Evolutionary conservation across 2,888 invertebrate species (phyloP).

Genomic region (Neocrepidodera transversa): DNA sequence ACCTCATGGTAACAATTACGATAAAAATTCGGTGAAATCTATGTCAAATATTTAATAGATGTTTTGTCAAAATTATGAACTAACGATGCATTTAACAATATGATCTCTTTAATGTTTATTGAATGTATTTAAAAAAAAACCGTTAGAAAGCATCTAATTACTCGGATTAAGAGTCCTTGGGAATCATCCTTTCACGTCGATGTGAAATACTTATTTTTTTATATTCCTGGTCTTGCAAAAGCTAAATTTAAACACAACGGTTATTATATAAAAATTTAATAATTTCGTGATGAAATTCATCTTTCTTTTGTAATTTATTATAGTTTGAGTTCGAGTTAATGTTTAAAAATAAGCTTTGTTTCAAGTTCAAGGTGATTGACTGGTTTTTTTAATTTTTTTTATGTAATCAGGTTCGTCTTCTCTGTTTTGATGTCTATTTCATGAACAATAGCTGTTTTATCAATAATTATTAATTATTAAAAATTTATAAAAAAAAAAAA

Average conservation of each 20-base stretch:
- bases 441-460: not conserved
- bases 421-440: not conserved
- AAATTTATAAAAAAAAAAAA: too few species aligned
- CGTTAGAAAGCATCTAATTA: too few species aligned
- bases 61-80: too few species aligned
- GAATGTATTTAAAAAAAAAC: too few species aligned
- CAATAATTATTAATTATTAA: too few species aligned
- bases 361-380: slow-evolving; percentile 3
- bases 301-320: not conserved
- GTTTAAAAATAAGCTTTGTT: not conserved
- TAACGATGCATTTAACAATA: too few species aligned
- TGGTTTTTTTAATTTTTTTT: not conserved
- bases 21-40: too few species aligned
- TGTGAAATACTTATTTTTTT: not conserved
- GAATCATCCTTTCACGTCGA: not conserved
- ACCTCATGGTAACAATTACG: too few species aligned
- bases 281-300: too few species aligned
- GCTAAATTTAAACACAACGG: not conserved
- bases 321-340: not conserved
- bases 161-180: too few species aligned
- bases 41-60: too few species aligned
- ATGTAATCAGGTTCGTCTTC: not conserved
- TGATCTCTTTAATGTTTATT: too few species aligned
- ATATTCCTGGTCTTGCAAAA: not conserved
- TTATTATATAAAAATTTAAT: slow-evolving; percentile 1